Conservation (phyloP, 2,888 invertebrate species). For the Andrena trimmerana region DNA sequence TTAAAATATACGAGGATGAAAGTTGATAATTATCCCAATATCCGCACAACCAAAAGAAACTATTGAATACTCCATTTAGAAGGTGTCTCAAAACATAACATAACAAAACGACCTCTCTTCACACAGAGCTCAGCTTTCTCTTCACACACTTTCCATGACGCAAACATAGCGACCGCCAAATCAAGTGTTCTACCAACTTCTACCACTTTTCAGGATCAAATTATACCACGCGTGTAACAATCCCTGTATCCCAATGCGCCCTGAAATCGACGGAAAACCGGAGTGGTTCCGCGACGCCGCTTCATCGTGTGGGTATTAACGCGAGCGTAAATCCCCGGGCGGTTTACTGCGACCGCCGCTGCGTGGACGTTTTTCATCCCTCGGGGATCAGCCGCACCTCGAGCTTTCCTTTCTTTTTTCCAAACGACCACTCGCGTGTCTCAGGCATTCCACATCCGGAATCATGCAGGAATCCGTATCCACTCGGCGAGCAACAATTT, state of each 20-base stretch:
- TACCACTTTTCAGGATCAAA: too few relatives aligned
- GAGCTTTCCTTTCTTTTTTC: slow-evolving; percentile 12
- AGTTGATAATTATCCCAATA: too few relatives aligned
- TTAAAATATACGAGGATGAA: too few relatives aligned
- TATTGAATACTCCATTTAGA: too few relatives aligned
- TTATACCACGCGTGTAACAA: too few relatives aligned
- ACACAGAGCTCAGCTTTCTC: too few relatives aligned
- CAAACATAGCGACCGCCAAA: too few relatives aligned
- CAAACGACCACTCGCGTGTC: slow-evolving; percentile 6
- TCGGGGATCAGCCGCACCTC: not conserved
- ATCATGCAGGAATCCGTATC: slow-evolving; percentile 38
- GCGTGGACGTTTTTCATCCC: slow-evolving; percentile 34
- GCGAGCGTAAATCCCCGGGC: slow-evolving; percentile 16
- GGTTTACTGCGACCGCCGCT: slow-evolving; percentile 11
- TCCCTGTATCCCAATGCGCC: not conserved
- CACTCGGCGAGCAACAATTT: slow-evolving; percentile 24
- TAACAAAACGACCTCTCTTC: too few relatives aligned
- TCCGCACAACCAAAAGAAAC: too few relatives aligned
- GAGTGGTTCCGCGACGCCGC: slow-evolving; percentile 5
- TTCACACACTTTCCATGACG: too few relatives aligned
- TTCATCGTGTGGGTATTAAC: slow-evolving; percentile 32
- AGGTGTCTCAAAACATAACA: too few relatives aligned
- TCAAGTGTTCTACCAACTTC: too few relatives aligned
- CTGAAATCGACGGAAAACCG: slow-evolving; percentile 22
- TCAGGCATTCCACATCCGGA: slow-evolving; percentile 20